Evolutionary conservation across 2,888 invertebrate species (phyloP), one percentile per base, ranked within the genome.

Genomic region (Exephanes ischioxanthus): DNA sequence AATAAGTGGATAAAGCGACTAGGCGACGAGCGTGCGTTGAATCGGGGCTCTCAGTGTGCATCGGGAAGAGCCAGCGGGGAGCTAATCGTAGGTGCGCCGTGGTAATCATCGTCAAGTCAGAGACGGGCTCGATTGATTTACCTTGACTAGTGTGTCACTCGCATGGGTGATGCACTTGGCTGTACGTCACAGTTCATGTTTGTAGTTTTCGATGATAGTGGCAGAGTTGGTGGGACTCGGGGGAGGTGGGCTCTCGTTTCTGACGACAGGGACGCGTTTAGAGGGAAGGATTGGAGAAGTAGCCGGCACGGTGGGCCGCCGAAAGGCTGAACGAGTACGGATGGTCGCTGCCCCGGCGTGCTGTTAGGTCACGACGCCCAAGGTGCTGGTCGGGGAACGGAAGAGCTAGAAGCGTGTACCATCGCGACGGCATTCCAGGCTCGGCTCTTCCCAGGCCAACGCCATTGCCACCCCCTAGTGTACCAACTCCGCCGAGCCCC

Each of bases 321-420:
- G 95, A 96, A 86, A 97, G 96, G 94, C 96, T 96, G 92, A 96
- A 96, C 91, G 97, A 96, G 89, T 96, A 96, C 92, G 97, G 96
- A 92, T 95, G 95, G 88, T 94, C 94, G 89, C 94, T 94, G 83
- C 94, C 94, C 89, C 95, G 95, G 89, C 94, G 95, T 84, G 95
- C 95, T 91, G 94, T 95, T 90, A 96, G 95, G 95, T 98, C 98
- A 88, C 98, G 96, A 92, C 98, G 95, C 90, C 97, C 98, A 92
- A 98, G 96, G 94, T 98, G 98, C 95, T 98, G 98, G 95, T 98
- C 98, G 92, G 98, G 98, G 95, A 98, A 98, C 90, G 98, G 98
- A 93, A 98, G 96, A 90, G 98, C 98, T 94, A 98, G 96, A 92
- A 98, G 96, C 87, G 98, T 98, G 95, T 97, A 98, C 97, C 97